phyloP scores from a whole-genome alignment of 2,888 invertebrate species.

The Thelaira solivaga region DNA sequence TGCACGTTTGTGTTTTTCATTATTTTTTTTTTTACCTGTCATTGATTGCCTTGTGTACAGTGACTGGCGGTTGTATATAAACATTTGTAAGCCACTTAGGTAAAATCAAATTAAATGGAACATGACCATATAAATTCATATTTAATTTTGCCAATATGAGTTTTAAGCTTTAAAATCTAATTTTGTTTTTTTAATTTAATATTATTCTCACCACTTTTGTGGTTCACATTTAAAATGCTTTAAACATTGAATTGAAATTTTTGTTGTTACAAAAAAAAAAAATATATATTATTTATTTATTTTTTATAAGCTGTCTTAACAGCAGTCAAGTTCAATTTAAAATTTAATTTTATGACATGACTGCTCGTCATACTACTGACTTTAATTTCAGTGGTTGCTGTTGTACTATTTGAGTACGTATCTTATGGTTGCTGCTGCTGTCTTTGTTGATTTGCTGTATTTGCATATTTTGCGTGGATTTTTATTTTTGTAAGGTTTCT shows the following conservation, averaged over 20 bases:
- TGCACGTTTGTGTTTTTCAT: background rate
- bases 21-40: background rate
- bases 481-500: conserved; percentile 44
- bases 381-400: conserved; percentile 36
- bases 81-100: background rate
- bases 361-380: conserved; percentile 53
- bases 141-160: background rate
- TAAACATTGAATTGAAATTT: conserved; percentile 4
- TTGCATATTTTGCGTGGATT: conserved; percentile 58
- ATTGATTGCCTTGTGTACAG: conserved; percentile 16
- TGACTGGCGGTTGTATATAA: background rate
- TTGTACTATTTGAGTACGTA: background rate
- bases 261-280: background rate
- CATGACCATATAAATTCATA: background rate
- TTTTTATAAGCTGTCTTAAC: conserved; percentile 45
- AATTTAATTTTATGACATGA: conserved; percentile 52
- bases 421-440: conserved; percentile 14
- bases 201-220: background rate
- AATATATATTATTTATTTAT: too few species aligned
- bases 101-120: background rate
- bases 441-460: conserved; percentile 36
- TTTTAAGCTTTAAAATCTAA: background rate
- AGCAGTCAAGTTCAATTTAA: conserved; percentile 50
- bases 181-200: background rate
- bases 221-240: background rate